Base-by-base conservation (phyloP, 2,888 invertebrate genomes). In the Chesias legatella region DNA sequence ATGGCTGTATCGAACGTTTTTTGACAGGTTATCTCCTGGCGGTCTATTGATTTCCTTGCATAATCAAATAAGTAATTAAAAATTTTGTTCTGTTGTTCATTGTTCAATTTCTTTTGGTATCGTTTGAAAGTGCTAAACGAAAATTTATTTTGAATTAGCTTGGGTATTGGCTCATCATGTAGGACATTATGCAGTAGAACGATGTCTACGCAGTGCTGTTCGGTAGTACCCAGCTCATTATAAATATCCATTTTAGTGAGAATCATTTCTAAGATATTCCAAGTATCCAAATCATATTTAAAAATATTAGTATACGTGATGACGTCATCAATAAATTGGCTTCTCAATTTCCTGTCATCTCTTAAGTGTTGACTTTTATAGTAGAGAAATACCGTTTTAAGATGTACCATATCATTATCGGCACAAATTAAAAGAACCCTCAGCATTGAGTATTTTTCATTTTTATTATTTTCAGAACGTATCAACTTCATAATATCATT, bases 251-350 rank as follows among this genome's bases (percentile, higher is more conserved):
- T 57, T 42, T 59, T 62, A 9, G 54, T 56, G 26, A 78, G 69
- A 25, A 83, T 44, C 34, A 72, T 63, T 27, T 70, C 65, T n/a
- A 83, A 46, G 31, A 67, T 48, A 23, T 49, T 53, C 83, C 83
- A 84, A 10, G 67, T 67, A 26, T 58, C 46, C 10, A 69, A 54
- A 34, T 76, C 67, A 35, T 63, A 76, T 45, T 54, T 57, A 10
- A 60, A 48, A 25, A 68, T 51, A 10, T 63, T 42, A 0, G 66
- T 65, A 17, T 53, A 32, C 4, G 47, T 33, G 2, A 80, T 28
- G 10, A 83, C 27, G 10, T 56, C 42, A 21, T 56, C 53, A 1
- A 75, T 41, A 52, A 82, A 79, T 0, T 51, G 23, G 7, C 35
- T 51, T 51, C 71, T 76, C 10, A 53, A 50, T 17, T 39, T 31